phyloP scores from a whole-genome alignment of 2,888 invertebrate species.

The Drosophila monieri region DNA sequence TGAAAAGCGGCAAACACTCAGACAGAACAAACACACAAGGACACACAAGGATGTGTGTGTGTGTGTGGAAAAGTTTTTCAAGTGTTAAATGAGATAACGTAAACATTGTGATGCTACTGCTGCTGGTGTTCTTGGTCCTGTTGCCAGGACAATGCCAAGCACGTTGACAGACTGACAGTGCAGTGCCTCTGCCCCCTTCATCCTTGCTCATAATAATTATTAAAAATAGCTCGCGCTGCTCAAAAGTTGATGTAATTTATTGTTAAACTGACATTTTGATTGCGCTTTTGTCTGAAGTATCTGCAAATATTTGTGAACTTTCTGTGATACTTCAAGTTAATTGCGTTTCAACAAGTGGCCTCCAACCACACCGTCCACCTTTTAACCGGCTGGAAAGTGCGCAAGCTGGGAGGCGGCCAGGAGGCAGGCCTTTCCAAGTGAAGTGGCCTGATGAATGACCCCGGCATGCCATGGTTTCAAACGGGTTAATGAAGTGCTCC shows the following conservation, averaged over 20 bases:
- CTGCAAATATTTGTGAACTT: constrained; percentile 68
- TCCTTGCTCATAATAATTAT: constrained; percentile 60
- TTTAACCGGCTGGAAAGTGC: constrained; percentile 24
- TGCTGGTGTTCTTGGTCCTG: constrained; percentile 10
- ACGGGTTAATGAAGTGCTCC: constrained; percentile 29
- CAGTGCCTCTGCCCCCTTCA: not conserved
- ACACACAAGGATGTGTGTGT: constrained; percentile 14
- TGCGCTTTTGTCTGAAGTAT: constrained; percentile 59
- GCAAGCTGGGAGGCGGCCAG: not conserved
- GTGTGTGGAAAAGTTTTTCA: constrained; percentile 65
- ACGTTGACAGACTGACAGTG: constrained; percentile 52
- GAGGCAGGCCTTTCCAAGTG: constrained; percentile 7
- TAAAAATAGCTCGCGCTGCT: constrained; percentile 54
- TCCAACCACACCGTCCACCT: not conserved
- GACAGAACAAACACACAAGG: constrained; percentile 28
- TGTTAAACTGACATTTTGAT: constrained; percentile 69
- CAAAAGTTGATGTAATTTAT: constrained; percentile 58
- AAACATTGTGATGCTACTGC: constrained; percentile 54
- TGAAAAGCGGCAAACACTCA: constrained; percentile 27
- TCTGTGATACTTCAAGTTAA: constrained; percentile 60
- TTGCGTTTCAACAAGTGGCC: constrained; percentile 65
- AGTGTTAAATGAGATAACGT: constrained; percentile 78
- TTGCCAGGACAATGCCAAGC: constrained; percentile 24
- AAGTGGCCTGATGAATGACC: constrained; percentile 30
- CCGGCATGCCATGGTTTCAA: constrained; percentile 18